Conservation (phyloP, 2,113 vertebrate genomes). For the Tringa solitaria region DNA sequence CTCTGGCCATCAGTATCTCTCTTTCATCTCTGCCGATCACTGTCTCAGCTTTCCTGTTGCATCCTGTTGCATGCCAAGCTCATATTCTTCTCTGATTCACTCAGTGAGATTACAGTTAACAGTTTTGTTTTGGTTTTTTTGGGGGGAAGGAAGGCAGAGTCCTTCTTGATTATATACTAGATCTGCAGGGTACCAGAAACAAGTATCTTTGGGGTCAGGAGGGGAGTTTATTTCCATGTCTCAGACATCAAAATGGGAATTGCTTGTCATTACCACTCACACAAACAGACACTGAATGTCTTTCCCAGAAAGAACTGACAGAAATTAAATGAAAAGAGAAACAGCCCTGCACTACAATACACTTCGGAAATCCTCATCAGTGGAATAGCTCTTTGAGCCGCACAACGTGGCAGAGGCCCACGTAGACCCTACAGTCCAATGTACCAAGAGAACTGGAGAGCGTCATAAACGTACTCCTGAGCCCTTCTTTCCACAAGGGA, state of each 20-base stretch:
- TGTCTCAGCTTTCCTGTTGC: conserved; percentile 12
- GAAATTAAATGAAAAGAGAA: neutral
- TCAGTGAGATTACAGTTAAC: conserved; percentile 19
- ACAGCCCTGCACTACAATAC: neutral
- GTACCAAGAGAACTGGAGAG: neutral
- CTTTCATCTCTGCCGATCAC: conserved; percentile 41
- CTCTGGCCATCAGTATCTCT: neutral
- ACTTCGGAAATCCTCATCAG: neutral
- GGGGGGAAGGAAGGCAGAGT: neutral
- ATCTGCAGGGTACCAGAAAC: neutral
- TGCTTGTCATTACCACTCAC: neutral
- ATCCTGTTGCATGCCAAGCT: conserved; percentile 11
- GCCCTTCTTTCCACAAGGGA: neutral
- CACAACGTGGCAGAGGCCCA: neutral
- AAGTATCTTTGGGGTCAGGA: neutral
- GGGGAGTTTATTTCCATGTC: neutral
- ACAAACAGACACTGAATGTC: neutral
- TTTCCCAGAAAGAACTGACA: neutral
- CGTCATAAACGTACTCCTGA: neutral
- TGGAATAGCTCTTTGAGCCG: neutral
- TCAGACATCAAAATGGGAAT: conserved; percentile 3
- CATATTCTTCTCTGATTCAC: conserved; percentile 1
- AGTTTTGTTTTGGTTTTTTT: neutral
- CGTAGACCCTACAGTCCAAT: neutral
- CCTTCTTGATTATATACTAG: neutral